Conservation (phyloP, 2,888 invertebrate genomes). For the Incurvaria masculella region DNA sequence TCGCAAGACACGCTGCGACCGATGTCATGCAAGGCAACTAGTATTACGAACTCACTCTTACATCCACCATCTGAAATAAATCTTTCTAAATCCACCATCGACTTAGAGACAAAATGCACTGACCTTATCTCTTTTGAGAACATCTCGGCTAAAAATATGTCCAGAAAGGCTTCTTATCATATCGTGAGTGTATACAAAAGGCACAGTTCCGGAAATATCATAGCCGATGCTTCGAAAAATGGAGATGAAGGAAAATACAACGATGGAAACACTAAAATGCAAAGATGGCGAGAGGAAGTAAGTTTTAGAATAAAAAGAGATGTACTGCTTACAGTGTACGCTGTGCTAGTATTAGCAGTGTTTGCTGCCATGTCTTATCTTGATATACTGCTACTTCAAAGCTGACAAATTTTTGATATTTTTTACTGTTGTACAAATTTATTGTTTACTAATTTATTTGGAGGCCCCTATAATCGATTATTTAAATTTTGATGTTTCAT, state of each 20-base stretch:
- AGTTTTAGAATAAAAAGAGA: slow-evolving; percentile 39
- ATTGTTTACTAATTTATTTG: too few relatives aligned
- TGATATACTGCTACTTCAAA: slow-evolving; percentile 13
- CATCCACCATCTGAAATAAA: too few relatives aligned
- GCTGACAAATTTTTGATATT: neutral
- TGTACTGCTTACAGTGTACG: slow-evolving; percentile 42
- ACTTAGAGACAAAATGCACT: too few relatives aligned
- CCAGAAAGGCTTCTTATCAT: slow-evolving; percentile 22
- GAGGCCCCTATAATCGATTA: too few relatives aligned
- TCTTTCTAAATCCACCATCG: too few relatives aligned
- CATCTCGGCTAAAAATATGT: neutral
- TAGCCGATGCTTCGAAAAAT: slow-evolving; percentile 13
- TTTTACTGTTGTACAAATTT: neutral
- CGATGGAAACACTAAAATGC: slow-evolving; percentile 11
- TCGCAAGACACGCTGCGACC: too few relatives aligned
- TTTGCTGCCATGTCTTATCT: slow-evolving; percentile 45
- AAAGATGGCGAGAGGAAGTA: neutral
- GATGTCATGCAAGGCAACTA: too few relatives aligned
- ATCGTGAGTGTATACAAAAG: slow-evolving; percentile 25
- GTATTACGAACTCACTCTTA: too few relatives aligned
- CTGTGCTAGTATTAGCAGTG: slow-evolving; percentile 40
- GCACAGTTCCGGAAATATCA: neutral
- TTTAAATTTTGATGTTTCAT: too few relatives aligned
- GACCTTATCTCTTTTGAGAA: neutral
- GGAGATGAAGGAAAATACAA: slow-evolving; percentile 16